Percentiles rank a stretch among this genome's conserved stretches.
Conservation (phyloP, 1,140 invertebrate species). For the Cydia amplana region DNA sequence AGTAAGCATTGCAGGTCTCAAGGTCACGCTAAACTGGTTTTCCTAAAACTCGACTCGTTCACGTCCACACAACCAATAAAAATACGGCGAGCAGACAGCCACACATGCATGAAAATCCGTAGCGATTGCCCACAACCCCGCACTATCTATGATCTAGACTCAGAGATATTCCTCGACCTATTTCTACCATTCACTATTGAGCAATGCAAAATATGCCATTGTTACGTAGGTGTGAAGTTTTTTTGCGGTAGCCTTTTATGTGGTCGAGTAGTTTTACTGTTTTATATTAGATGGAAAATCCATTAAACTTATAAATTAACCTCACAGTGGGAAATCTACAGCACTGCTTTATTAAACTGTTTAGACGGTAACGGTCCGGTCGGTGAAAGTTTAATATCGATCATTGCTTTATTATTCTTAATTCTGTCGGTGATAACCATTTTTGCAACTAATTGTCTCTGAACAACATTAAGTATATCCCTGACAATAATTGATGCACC, state of each 20-base stretch:
- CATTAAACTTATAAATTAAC: background rate
- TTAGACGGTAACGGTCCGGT: too few species aligned
- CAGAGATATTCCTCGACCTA: conserved; percentile 29
- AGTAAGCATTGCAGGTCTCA: background rate
- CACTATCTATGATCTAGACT: conserved; percentile 21
- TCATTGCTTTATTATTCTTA: background rate
- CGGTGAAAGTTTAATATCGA: too few species aligned
- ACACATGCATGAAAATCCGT: background rate
- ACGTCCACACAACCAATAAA: background rate
- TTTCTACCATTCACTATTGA: conserved; percentile 25
- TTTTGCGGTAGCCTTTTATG: conserved; percentile 5
- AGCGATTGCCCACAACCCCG: background rate
- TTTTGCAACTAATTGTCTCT: background rate
- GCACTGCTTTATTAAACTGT: background rate
- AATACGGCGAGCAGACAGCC: background rate
- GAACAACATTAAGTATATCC: too few species aligned
- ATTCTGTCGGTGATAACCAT: background rate
- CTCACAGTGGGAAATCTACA: background rate
- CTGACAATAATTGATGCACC: too few species aligned
- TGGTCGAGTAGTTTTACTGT: conserved; percentile 8
- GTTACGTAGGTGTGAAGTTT: conserved; percentile 12
- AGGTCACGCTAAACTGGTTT: background rate
- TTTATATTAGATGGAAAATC: background rate
- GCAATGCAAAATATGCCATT: conserved; percentile 11
- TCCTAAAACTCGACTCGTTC: background rate